Evolutionary conservation across 1,140 invertebrate genomes (phyloP).

Genomic region (Maniola jurtina): DNA sequence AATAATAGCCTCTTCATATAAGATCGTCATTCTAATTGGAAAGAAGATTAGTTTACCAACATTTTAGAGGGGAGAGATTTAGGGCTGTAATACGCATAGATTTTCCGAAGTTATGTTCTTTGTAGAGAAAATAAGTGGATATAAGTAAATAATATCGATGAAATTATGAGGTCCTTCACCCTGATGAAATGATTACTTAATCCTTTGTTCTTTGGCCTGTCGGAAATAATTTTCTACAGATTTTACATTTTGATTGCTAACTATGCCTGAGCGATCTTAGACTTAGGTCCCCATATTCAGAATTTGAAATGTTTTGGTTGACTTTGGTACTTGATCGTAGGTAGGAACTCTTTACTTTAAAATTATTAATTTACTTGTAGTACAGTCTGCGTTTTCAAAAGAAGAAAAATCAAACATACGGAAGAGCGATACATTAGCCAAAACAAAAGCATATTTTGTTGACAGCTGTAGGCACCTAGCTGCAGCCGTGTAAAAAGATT

Average conservation of each 20-base stretch:
- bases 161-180: background rate
- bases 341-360: background rate
- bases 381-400: too few relatives aligned
- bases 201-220: too few relatives aligned
- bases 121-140: background rate
- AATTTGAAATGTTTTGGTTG: background rate
- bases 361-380: background rate
- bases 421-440: too few relatives aligned
- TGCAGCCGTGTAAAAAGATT: background rate
- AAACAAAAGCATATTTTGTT: background rate
- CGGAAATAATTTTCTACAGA: too few relatives aligned
- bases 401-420: too few relatives aligned
- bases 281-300: background rate
- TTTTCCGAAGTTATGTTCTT: background rate
- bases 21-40: conserved; percentile 42
- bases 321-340: background rate
- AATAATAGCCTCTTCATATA: conserved; percentile 50
- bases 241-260: too few relatives aligned
- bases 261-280: too few relatives aligned
- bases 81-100: background rate
- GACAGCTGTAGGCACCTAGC: background rate
- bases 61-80: background rate
- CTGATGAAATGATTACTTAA: too few relatives aligned
- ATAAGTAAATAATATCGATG: background rate
- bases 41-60: conserved; percentile 55